These are phyloP conservation scores for Acronicta alni DNA, from an alignment of 2,888 invertebrate genomes.

Conservation along the genomic window DNA sequence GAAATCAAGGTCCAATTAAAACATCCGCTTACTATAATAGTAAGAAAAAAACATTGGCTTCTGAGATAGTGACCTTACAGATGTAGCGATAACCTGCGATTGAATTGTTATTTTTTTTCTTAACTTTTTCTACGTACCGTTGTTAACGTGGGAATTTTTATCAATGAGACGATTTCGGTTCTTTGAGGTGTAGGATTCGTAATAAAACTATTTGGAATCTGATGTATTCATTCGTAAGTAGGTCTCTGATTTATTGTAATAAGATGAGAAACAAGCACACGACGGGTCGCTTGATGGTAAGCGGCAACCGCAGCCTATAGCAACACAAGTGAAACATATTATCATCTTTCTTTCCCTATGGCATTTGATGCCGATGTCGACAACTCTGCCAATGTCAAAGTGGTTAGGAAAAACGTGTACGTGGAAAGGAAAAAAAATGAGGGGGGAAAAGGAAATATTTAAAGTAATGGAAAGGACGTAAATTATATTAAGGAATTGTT, in stretches of 20 bases:
- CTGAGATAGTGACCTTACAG: constrained; percentile 32
- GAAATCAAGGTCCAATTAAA: constrained; percentile 28
- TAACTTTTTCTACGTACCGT: constrained; percentile 48
- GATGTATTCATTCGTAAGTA: not conserved
- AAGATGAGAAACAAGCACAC: too few relatives aligned
- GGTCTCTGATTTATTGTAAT: not conserved
- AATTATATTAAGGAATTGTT: too few relatives aligned
- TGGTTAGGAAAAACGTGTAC: too few relatives aligned
- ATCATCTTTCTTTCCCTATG: too few relatives aligned
- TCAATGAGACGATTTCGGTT: constrained; percentile 10
- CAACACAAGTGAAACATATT: too few relatives aligned
- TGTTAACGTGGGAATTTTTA: constrained; percentile 57
- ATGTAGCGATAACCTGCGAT: constrained; percentile 48
- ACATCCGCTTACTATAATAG: constrained; percentile 5
- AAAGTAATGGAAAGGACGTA: too few relatives aligned
- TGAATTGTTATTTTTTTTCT: constrained; percentile 46
- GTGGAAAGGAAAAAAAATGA: too few relatives aligned
- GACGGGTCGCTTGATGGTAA: too few relatives aligned
- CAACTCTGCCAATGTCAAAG: too few relatives aligned
- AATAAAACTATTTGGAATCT: not conserved
- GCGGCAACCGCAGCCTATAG: too few relatives aligned
- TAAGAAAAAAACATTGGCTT: constrained; percentile 18
- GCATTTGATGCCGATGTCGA: too few relatives aligned
- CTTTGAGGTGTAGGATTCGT: not conserved
- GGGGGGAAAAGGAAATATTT: too few relatives aligned